Percentiles rank a stretch among this genome's conserved stretches.
Conservation (phyloP, 2,888 invertebrate species). For the Aspidiotus destructor region DNA sequence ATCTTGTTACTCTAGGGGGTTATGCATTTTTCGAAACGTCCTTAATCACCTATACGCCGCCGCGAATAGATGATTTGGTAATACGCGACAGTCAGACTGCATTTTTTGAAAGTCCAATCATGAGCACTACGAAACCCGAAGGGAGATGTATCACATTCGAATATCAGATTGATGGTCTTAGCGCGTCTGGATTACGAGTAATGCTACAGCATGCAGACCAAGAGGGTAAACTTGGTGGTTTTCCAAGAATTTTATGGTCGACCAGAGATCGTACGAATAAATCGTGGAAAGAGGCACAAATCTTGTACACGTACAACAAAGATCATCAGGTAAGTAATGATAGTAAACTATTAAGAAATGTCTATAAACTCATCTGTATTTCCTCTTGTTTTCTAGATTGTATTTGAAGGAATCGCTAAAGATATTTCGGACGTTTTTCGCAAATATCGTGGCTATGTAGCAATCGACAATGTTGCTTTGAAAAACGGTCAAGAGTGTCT, state of each 20-base stretch:
- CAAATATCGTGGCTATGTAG: slow-evolving; percentile 49
- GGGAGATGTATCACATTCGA: slow-evolving; percentile 48
- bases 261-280: slow-evolving; percentile 47
- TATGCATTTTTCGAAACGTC: slow-evolving; percentile 50
- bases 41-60: slow-evolving; percentile 40
- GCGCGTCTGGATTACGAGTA: slow-evolving; percentile 47
- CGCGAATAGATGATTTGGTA: slow-evolving; percentile 40
- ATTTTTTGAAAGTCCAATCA: slow-evolving; percentile 44
- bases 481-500: slow-evolving; percentile 45
- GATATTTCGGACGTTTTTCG: slow-evolving; percentile 46
- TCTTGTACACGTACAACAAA: slow-evolving; percentile 48
- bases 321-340: slow-evolving; percentile 44
- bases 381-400: slow-evolving; percentile 42
- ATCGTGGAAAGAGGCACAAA: slow-evolving; percentile 47
- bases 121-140: slow-evolving; percentile 44
- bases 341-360: background rate
- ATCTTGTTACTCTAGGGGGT: slow-evolving; percentile 41
- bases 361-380: background rate
- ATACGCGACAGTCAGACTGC: slow-evolving; percentile 42
- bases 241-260: slow-evolving; percentile 48
- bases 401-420: slow-evolving; percentile 50
- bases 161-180: slow-evolving; percentile 48
- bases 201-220: slow-evolving; percentile 44
- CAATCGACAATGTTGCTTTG: slow-evolving; percentile 48
- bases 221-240: slow-evolving; percentile 40